These are phyloP conservation scores for Cylindroiulus punctatus DNA, from an alignment of 2,888 invertebrate genomes.

Conservation along the genomic window DNA sequence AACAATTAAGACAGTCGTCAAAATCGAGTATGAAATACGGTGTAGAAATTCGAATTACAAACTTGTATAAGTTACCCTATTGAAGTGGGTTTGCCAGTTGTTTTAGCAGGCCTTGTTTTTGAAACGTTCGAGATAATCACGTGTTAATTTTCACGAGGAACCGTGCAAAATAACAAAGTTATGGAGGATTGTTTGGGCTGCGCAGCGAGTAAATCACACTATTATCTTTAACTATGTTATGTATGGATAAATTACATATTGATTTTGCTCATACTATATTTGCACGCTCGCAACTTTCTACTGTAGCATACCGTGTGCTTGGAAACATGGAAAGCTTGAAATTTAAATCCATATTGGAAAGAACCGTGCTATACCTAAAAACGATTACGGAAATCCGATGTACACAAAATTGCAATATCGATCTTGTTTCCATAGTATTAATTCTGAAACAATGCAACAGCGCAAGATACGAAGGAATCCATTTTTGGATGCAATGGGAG, in stretches of 20 bases:
- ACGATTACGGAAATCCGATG: conserved; percentile 21
- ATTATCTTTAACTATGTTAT: background rate
- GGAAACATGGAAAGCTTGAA: background rate
- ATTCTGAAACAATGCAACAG: background rate
- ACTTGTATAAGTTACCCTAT: no score
- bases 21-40: no score
- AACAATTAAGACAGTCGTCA: no score
- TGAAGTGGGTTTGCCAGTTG: no score
- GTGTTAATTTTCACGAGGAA: no score
- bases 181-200: no score
- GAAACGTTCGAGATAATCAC: no score
- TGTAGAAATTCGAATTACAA: no score
- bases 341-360: conserved; percentile 33
- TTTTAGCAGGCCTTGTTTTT: no score
- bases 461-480: background rate
- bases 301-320: background rate
- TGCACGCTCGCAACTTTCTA: background rate
- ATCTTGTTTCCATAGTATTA: conserved; percentile 14
- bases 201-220: no score
- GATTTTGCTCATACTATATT: background rate
- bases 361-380: background rate
- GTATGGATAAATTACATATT: background rate
- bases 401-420: conserved; percentile 21
- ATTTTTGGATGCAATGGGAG: background rate
- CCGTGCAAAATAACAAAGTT: no score